A percentile compares a stretch with the other conserved stretches of the same genome.
phyloP scores from a whole-genome alignment of 2,113 vertebrate genomes.

The Corvus cornix region DNA sequence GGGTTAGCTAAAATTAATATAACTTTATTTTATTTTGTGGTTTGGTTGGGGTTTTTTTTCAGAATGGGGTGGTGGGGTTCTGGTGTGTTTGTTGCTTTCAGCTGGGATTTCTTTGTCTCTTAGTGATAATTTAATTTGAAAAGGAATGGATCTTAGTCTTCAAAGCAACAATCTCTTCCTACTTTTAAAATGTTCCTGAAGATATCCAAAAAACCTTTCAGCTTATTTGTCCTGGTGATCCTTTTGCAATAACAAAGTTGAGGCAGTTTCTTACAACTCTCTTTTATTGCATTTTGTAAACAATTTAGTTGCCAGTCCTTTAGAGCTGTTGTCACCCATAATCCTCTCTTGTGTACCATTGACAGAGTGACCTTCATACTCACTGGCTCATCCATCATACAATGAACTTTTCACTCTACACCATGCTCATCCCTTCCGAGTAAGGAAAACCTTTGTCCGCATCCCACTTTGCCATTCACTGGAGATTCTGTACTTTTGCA shows the following conservation, averaged over 20 bases:
- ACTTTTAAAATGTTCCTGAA: background rate
- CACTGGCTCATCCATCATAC: slow-evolving; percentile 90
- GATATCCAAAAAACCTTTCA: background rate
- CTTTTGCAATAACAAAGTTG: background rate
- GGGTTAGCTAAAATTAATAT: background rate
- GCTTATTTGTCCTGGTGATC: background rate
- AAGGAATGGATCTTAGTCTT: background rate
- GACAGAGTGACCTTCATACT: slow-evolving; percentile 88
- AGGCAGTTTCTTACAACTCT: background rate
- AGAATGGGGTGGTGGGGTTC: background rate
- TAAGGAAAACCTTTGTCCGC: slow-evolving; percentile 86
- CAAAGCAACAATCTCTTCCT: background rate
- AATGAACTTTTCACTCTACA: slow-evolving; percentile 89
- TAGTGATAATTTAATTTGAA: background rate
- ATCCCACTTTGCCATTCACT: slow-evolving; percentile 79
- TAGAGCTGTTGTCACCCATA: slow-evolving; percentile 57
- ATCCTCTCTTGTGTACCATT: slow-evolving; percentile 84
- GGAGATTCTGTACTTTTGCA: slow-evolving; percentile 68
- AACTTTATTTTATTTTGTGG: background rate
- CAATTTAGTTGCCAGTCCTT: slow-evolving; percentile 47
- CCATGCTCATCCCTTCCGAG: slow-evolving; percentile 75
- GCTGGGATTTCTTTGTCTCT: background rate
- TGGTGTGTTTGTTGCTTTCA: background rate
- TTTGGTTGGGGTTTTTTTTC: background rate
- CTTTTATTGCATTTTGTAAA: slow-evolving; percentile 43